Percentiles rank a stretch among this genome's conserved stretches.
These are phyloP conservation scores for Glaucomys volans DNA, from an alignment of 2,113 vertebrate species.

Conservation along the genomic window DNA sequence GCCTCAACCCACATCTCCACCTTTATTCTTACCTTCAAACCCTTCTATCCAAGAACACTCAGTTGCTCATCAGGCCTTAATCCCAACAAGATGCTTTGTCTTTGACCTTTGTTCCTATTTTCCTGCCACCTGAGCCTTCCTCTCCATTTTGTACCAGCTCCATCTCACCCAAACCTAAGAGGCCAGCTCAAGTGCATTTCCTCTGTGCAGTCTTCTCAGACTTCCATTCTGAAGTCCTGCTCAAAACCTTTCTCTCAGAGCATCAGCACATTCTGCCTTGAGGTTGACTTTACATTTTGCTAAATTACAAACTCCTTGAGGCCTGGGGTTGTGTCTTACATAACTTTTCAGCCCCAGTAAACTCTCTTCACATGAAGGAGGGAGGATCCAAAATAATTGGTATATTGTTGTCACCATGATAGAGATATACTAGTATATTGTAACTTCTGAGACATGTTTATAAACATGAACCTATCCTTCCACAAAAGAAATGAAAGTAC, in stretches of 20 bases:
- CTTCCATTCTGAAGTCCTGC: not conserved
- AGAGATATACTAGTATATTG: conserved; percentile 15
- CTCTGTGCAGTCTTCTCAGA: not conserved
- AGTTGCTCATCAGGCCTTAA: not conserved
- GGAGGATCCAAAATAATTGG: not conserved
- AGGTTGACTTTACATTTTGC: not conserved
- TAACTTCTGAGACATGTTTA: conserved; percentile 28
- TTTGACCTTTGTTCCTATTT: not conserved
- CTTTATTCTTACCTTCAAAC: not conserved
- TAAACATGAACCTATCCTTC: not conserved
- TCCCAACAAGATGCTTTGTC: not conserved
- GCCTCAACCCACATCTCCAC: not conserved
- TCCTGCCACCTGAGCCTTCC: not conserved
- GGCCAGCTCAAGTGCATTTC: not conserved
- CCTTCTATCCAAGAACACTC: not conserved
- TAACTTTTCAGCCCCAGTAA: not conserved
- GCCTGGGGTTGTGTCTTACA: not conserved
- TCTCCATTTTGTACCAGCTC: not conserved
- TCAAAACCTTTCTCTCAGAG: not conserved
- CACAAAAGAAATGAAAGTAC: conserved; percentile 27
- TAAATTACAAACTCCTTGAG: not conserved
- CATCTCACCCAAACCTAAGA: not conserved
- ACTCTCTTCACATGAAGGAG: not conserved
- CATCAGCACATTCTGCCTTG: not conserved
- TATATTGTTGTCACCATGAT: not conserved